A percentile compares a stretch with the other conserved stretches of the same genome.
Evolutionary conservation across 2,113 vertebrate genomes (phyloP).

Genomic region (Vidua macroura): DNA sequence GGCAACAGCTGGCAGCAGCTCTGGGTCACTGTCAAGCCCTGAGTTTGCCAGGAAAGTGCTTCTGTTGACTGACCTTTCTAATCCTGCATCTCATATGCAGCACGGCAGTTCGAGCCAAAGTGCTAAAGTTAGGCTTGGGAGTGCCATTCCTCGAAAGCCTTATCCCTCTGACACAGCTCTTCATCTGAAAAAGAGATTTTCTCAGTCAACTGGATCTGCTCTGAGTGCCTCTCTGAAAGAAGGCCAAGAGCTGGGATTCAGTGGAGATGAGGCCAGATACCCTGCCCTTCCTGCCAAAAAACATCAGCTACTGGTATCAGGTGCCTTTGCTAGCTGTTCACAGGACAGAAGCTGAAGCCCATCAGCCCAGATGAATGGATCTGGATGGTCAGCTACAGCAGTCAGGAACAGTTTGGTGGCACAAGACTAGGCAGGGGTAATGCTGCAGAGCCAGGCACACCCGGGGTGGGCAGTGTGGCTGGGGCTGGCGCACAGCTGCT

Average conservation of each 20-base stretch:
- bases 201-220: slow-evolving; percentile 8
- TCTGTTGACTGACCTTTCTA: not conserved
- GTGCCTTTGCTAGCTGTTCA: not conserved
- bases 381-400: not conserved
- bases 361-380: not conserved
- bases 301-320: not conserved
- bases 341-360: not conserved
- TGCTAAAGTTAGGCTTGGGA: slow-evolving; percentile 33
- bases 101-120: not conserved
- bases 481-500: not conserved
- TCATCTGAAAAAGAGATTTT: slow-evolving; percentile 25
- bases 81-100: not conserved
- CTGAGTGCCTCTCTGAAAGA: slow-evolving; percentile 14
- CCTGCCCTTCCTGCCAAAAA: slow-evolving; percentile 10
- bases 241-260: slow-evolving; percentile 26
- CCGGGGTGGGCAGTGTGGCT: accelerated
- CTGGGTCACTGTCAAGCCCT: not conserved
- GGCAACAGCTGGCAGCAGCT: slow-evolving; percentile 17
- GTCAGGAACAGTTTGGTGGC: not conserved
- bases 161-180: slow-evolving; percentile 17
- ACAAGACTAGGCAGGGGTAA: not conserved
- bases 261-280: slow-evolving; percentile 9
- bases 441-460: accelerated
- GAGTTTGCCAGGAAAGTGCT: not conserved
- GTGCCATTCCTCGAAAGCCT: slow-evolving; percentile 32